Conservation (phyloP, 2,888 invertebrate genomes). For the Pycnomerus fuliginosus region DNA sequence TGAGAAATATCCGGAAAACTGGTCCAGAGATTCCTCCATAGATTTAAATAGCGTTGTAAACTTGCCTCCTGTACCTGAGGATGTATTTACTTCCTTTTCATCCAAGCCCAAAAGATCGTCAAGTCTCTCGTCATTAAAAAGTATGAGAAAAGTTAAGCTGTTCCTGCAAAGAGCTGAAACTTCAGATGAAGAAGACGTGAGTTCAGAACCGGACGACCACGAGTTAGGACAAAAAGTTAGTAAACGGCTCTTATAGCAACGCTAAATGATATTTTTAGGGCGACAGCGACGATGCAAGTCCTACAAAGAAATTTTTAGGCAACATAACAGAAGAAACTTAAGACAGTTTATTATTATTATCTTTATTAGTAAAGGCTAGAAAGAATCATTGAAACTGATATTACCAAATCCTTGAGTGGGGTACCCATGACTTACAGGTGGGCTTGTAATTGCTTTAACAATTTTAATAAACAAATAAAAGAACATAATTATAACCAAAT, state of each 20-base stretch:
- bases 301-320: constrained; percentile 45
- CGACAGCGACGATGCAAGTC: constrained; percentile 39
- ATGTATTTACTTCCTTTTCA: constrained; percentile 51
- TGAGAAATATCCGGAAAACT: constrained; percentile 55
- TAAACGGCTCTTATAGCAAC: constrained; percentile 18
- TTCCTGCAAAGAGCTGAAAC: constrained; percentile 52
- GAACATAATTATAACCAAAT: constrained; percentile 53
- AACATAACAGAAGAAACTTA: constrained; percentile 49
- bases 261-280: constrained; percentile 41
- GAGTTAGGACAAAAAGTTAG: constrained; percentile 30
- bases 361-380: constrained; percentile 27
- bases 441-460: constrained; percentile 51
- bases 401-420: constrained; percentile 44
- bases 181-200: constrained; percentile 51
- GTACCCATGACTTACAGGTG: constrained; percentile 36
- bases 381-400: constrained; percentile 46
- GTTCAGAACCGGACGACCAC: constrained; percentile 49
- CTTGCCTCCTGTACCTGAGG: constrained; percentile 54
- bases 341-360: constrained; percentile 18
- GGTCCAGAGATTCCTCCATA: constrained; percentile 52
- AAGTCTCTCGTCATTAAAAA: constrained; percentile 53
- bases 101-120: constrained; percentile 50
- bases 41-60: constrained; percentile 51
- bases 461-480: constrained; percentile 57
- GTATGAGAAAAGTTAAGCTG: constrained; percentile 53